Percentiles rank a stretch among this genome's conserved stretches.
phyloP scores from a whole-genome alignment of 1,140 invertebrate species.

The Pararge aegeria region DNA sequence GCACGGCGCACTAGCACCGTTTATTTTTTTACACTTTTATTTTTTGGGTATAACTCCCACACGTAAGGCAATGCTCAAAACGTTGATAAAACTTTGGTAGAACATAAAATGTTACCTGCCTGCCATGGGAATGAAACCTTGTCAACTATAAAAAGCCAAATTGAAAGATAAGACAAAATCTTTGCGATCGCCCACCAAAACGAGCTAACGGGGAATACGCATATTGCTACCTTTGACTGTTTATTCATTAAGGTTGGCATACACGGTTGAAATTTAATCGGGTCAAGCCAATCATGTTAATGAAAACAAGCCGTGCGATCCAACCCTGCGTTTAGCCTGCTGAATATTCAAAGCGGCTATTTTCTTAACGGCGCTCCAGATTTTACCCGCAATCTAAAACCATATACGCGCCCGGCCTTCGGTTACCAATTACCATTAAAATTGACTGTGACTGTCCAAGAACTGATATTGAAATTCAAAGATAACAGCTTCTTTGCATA shows the following conservation, averaged over 20 bases:
- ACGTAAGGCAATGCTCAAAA: too few species aligned
- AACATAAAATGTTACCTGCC: too few species aligned
- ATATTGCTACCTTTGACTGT: constrained; percentile 22
- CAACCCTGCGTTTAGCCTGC: constrained; percentile 50
- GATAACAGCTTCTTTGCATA: neutral
- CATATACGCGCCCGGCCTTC: constrained; percentile 38
- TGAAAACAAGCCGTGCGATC: constrained; percentile 67
- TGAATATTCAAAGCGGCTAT: constrained; percentile 68
- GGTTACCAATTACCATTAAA: constrained; percentile 37
- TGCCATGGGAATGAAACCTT: too few species aligned
- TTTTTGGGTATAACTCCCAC: too few species aligned
- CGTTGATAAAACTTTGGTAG: too few species aligned
- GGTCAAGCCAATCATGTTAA: constrained; percentile 71
- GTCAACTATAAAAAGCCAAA: too few species aligned
- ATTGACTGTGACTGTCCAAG: constrained; percentile 30
- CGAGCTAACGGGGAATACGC: neutral
- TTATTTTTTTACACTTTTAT: too few species aligned
- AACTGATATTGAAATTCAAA: constrained; percentile 9
- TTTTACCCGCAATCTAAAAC: constrained; percentile 56
- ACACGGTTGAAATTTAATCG: constrained; percentile 53
- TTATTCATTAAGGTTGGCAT: constrained; percentile 31
- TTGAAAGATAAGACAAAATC: too few species aligned
- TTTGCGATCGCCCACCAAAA: neutral
- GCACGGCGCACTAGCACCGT: too few species aligned
- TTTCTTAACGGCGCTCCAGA: constrained; percentile 64